These are phyloP conservation scores for Onychostoma macrolepis DNA, from an alignment of 2,113 vertebrate species.

Conservation along the genomic window DNA sequence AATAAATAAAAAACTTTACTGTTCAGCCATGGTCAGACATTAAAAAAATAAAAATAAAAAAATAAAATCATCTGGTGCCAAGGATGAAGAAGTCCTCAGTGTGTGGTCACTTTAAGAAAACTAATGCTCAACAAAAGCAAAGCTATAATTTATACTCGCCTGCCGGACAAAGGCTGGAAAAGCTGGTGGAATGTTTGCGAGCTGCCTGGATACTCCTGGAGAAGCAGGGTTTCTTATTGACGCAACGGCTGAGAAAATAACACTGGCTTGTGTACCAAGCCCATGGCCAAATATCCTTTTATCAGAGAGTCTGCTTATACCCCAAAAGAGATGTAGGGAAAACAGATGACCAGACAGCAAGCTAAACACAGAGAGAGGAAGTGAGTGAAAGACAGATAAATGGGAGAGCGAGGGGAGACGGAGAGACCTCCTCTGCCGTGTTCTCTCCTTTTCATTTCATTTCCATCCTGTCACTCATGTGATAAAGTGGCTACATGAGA, in stretches of 20 bases:
- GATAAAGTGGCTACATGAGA: conserved; percentile 39
- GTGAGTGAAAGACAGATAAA: conserved; percentile 4
- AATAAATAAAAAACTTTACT: neutral
- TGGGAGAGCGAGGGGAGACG: neutral
- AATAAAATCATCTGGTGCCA: conserved; percentile 1
- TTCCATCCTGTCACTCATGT: conserved; percentile 27
- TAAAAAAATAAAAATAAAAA: neutral
- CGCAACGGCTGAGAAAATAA: conserved; percentile 66
- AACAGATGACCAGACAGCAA: conserved; percentile 33
- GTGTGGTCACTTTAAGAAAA: conserved; percentile 57
- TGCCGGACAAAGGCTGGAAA: conserved; percentile 64
- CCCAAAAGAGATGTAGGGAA: conserved; percentile 47
- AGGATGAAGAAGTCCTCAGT: conserved; percentile 25
- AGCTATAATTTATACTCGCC: conserved; percentile 65
- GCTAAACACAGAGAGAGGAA: conserved; percentile 30
- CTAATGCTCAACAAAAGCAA: conserved; percentile 61
- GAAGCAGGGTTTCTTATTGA: conserved; percentile 59
- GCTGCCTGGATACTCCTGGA: conserved; percentile 63
- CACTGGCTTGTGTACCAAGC: conserved; percentile 62
- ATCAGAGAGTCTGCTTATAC: conserved; percentile 51
- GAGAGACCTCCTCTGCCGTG: conserved; percentile 47
- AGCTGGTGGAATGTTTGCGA: conserved; percentile 65
- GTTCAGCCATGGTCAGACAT: neutral
- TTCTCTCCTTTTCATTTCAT: conserved; percentile 27
- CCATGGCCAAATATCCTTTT: conserved; percentile 62